These are phyloP conservation scores for Trisateles emortualis DNA, from an alignment of 2,888 invertebrate species.

Conservation along the genomic window DNA sequence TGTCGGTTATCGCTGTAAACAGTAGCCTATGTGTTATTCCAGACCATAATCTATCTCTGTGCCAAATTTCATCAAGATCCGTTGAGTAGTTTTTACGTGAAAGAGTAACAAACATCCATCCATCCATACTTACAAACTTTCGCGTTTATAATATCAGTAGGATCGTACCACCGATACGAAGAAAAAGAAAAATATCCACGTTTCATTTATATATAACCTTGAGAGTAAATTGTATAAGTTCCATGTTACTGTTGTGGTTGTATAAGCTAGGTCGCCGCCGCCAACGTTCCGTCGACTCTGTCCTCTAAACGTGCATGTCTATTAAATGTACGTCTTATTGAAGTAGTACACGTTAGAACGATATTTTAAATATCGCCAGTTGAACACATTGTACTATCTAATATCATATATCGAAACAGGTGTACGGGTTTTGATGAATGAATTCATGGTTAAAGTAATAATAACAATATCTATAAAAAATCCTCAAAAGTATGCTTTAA, in stretches of 20 bases:
- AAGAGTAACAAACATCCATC: no score
- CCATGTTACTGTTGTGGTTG: slow-evolving; percentile 13
- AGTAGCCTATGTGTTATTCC: no score
- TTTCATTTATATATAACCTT: slow-evolving; percentile 27
- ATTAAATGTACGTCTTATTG: slow-evolving; percentile 30
- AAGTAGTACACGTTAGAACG: slow-evolving; percentile 23
- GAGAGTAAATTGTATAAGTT: slow-evolving; percentile 15
- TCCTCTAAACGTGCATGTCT: slow-evolving; percentile 45
- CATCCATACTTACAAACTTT: no score
- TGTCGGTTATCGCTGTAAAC: no score
- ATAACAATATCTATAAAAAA: no score
- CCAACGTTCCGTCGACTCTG: slow-evolving; percentile 31
- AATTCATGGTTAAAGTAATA: not conserved
- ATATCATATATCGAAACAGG: not conserved
- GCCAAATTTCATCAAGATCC: no score
- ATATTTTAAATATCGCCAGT: slow-evolving; percentile 6
- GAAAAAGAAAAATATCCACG: no score
- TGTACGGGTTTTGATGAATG: not conserved
- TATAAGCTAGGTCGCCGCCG: slow-evolving; percentile 36
- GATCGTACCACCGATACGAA: no score
- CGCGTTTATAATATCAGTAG: no score
- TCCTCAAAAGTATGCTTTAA: no score
- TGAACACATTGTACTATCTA: not conserved
- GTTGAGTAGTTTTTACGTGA: no score
- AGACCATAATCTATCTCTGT: no score